Conservation (phyloP, 2,113 vertebrate genomes). For the Tragelaphus strepsiceros region DNA sequence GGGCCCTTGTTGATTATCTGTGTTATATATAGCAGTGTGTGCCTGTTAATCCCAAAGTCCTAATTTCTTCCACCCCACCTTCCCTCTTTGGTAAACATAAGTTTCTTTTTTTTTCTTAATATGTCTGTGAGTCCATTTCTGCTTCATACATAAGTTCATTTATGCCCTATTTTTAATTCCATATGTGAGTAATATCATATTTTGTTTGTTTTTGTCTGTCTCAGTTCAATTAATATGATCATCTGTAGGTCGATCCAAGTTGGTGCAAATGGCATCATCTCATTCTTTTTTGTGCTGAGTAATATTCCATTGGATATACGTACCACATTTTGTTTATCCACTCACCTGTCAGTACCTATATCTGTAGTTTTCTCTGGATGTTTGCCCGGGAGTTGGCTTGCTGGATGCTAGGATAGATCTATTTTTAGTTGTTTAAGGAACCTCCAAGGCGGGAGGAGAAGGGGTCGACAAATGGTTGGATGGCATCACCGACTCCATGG, state of each 20-base stretch:
- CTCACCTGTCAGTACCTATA: neutral
- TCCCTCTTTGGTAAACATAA: neutral
- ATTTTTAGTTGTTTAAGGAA: neutral
- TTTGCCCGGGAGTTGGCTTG: neutral
- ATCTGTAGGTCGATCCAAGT: neutral
- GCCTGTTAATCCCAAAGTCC: neutral
- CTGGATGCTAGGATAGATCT: neutral
- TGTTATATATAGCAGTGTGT: neutral
- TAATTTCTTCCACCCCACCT: neutral
- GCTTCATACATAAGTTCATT: neutral
- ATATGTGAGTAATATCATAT: neutral
- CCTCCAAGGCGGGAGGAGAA: neutral
- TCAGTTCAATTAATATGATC: neutral
- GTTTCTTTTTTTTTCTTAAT: neutral
- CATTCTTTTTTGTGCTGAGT: neutral
- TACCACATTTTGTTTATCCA: neutral
- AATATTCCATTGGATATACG: fast-evolving
- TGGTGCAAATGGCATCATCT: neutral
- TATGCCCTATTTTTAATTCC: neutral
- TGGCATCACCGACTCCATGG: neutral
- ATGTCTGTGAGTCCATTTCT: neutral
- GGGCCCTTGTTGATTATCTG: neutral
- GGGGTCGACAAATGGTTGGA: neutral
- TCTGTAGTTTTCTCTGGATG: neutral
- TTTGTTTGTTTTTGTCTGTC: neutral